A percentile compares a stretch with the other conserved stretches of the same genome.
Evolutionary conservation across 2,888 invertebrate species (phyloP).

Genomic region (Philereme vetulata): DNA sequence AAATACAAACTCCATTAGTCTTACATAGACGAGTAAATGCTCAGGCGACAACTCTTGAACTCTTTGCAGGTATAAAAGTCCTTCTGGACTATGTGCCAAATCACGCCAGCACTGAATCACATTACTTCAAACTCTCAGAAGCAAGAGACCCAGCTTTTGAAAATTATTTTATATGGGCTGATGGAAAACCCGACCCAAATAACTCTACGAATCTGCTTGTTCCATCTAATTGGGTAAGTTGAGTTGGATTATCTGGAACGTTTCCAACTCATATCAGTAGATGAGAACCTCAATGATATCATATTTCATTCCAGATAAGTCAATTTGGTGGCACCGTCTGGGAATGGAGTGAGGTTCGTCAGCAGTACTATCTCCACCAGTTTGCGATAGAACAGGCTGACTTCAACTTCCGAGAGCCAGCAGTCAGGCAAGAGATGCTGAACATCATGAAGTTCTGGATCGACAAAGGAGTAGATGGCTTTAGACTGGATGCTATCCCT

Average conservation of each 20-base stretch:
- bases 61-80: constrained; percentile 74
- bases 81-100: constrained; percentile 88
- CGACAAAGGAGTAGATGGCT: constrained; percentile 89
- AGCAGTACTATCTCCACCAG: constrained; percentile 88
- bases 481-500: constrained; percentile 87
- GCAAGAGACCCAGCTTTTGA: constrained; percentile 84
- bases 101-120: constrained; percentile 88
- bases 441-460: constrained; percentile 89
- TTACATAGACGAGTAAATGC: no score
- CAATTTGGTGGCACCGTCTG: constrained; percentile 87
- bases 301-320: constrained; percentile 59
- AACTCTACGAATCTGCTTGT: constrained; percentile 58
- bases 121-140: constrained; percentile 91
- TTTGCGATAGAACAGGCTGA: constrained; percentile 86
- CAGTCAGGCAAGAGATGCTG: constrained; percentile 80
- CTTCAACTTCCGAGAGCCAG: constrained; percentile 86
- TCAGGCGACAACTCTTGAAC: background rate
- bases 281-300: background rate
- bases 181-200: constrained; percentile 63
- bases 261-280: background rate
- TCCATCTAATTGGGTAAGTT: constrained; percentile 81
- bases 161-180: constrained; percentile 91
- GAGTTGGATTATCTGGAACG: no score
- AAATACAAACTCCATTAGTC: no score
- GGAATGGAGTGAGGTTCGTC: constrained; percentile 85